Evolutionary conservation across 2,888 invertebrate species (phyloP).

Genomic region (Sarcophaga carnaria): DNA sequence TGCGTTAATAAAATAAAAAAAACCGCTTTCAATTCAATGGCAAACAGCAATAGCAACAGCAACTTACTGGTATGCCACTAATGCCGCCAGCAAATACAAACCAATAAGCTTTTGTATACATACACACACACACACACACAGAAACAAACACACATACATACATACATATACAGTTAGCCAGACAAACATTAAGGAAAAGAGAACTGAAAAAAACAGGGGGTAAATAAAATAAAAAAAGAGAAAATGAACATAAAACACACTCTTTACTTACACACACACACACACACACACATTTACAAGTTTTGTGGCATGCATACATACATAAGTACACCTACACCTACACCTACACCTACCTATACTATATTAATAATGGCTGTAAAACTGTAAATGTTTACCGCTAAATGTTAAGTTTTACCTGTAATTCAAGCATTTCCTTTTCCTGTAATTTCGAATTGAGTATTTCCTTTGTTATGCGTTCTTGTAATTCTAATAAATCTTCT

Average conservation of each 20-base stretch:
- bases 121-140: not conserved
- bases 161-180: not conserved
- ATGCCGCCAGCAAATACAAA: slow-evolving; percentile 26
- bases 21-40: not conserved
- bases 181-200: not conserved
- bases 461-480: slow-evolving; percentile 81
- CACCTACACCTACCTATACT: not conserved
- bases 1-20: slow-evolving; percentile 26
- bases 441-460: slow-evolving; percentile 81
- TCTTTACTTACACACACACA: not conserved
- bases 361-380: slow-evolving; percentile 30
- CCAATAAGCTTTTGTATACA: not conserved
- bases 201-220: slow-evolving; percentile 20
- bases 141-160: not conserved
- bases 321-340: too few species aligned
- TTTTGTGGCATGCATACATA: too few species aligned
- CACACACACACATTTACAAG: not conserved
- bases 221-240: slow-evolving; percentile 20
- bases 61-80: slow-evolving; percentile 59
- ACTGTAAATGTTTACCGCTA: not conserved
- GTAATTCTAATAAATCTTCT: slow-evolving; percentile 81
- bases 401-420: slow-evolving; percentile 77
- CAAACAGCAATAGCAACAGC: slow-evolving; percentile 38
- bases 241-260: slow-evolving; percentile 21
- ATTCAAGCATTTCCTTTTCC: slow-evolving; percentile 81